A percentile compares a stretch with the other conserved stretches of the same genome.
Conservation (phyloP, 2,888 invertebrate genomes). For the Leptogaster cylindrica region DNA sequence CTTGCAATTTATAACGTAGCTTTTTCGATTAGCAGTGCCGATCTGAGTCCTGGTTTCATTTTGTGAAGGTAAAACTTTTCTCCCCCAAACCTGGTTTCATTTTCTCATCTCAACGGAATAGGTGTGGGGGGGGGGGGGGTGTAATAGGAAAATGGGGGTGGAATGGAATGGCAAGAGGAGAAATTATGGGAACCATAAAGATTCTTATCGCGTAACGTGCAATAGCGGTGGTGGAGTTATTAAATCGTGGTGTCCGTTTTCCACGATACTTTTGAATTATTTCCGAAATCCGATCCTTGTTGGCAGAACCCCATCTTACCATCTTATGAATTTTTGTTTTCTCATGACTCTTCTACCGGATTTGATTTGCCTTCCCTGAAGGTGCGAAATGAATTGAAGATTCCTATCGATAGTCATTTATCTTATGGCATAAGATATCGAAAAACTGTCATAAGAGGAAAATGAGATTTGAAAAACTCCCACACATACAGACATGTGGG, state of each 20-base stretch:
- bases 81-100: too few relatives aligned
- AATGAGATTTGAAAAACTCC: slow-evolving; percentile 24
- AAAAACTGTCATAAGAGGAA: slow-evolving; percentile 25
- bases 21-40: too few relatives aligned
- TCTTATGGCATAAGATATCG: slow-evolving; percentile 12
- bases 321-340: not conserved
- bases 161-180: slow-evolving; percentile 12
- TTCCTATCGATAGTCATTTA: slow-evolving; percentile 22
- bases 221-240: slow-evolving; percentile 23
- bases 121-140: too few relatives aligned
- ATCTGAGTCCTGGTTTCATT: too few relatives aligned
- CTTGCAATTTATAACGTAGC: too few relatives aligned
- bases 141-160: too few relatives aligned
- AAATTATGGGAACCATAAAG: slow-evolving; percentile 23
- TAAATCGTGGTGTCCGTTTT: slow-evolving; percentile 21
- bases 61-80: too few relatives aligned
- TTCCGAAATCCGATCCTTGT: not conserved
- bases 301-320: too few relatives aligned
- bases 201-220: slow-evolving; percentile 26
- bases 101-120: too few relatives aligned
- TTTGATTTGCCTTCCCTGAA: not conserved
- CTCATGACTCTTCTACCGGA: not conserved
- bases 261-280: not conserved
- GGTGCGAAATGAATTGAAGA: slow-evolving; percentile 8
- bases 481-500: not conserved